Base-by-base conservation (phyloP, 2,888 invertebrate species). In the Parnassius apollo region DNA sequence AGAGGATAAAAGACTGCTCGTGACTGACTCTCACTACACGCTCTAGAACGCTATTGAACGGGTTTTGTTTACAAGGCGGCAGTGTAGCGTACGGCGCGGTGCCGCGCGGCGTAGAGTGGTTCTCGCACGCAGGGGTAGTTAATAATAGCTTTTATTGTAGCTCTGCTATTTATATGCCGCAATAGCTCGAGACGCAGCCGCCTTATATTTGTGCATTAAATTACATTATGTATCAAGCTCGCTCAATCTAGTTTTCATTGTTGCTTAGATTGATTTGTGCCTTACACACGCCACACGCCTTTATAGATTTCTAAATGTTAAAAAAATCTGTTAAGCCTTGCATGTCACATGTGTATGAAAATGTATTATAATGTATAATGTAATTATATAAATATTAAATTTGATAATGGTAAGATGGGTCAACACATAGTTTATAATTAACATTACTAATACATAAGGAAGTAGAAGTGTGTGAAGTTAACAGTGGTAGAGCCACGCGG, bases 131-230 rank as follows among this genome's bases (percentile, higher is more conserved):
- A 46, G 35, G 51, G 35, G 45, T 42, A 9, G 12, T 18, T 61
- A 56, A 57, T 62, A 62, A 62, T 57, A 62, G 61, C 52, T 57
- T 13, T 52, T 57, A 54, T 49, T 48, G 57, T 53, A 18, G 9
- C 46, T 53, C 25, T 51, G 57, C 52, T 62, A 57, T 44, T 62
- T 53, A 62, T 62, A 57, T 22, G 42, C 48, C 22, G 57, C 52
- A 44, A 48, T 53, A 49, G 52, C 53, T 53, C 48, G 42, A 62
- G 35, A 48, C 25, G 48, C 22, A 46, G 46, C 22, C 62, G 51
- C 35, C 57, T 8, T 11, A 7, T 52, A 22, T 22, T 48, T 57
- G 42, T 22, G 11, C 42, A 9, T 0, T 42, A 45, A 25, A 12
- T 52, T 25, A 13, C 44, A 25, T 44, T 55, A 45, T 45, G 45